Evolutionary conservation across 2,888 invertebrate genomes (phyloP).

Genomic region (Torymus aiolomorphi): DNA sequence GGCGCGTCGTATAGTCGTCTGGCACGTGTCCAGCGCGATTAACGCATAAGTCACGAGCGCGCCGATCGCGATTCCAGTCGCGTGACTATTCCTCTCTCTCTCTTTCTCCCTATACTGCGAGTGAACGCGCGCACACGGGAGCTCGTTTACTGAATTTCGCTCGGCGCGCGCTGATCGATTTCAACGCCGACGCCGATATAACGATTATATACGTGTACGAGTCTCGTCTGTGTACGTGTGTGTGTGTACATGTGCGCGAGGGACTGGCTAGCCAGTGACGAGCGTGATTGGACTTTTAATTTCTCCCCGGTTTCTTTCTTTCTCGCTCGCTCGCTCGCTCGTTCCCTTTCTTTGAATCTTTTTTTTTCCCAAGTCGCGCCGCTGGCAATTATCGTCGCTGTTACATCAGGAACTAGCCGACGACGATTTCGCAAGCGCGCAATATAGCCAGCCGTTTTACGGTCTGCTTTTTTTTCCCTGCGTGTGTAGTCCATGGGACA

Average conservation of each 20-base stretch:
- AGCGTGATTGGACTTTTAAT: constrained; percentile 24
- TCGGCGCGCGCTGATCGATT: constrained; percentile 10
- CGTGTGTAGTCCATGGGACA: not conserved
- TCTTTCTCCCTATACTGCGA: not conserved
- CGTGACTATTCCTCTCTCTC: constrained; percentile 10
- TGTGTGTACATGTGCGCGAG: no score
- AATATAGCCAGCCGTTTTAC: not conserved
- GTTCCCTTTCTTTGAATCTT: not conserved
- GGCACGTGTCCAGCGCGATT: constrained; percentile 61
- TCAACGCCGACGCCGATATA: constrained; percentile 8
- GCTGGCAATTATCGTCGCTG: constrained; percentile 36
- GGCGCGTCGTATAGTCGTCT: constrained; percentile 31
- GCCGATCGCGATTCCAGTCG: constrained; percentile 32
- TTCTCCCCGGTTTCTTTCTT: not conserved
- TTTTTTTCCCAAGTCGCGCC: not conserved
- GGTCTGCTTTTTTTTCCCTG: not conserved
- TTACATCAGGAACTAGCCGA: not conserved
- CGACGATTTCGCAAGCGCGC: constrained; percentile 14
- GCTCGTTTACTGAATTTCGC: not conserved
- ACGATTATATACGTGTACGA: constrained; percentile 19
- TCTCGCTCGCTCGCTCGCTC: not conserved
- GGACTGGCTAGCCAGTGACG: not conserved
- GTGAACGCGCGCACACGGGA: no score
- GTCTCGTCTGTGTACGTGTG: not conserved
- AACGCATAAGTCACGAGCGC: constrained; percentile 51